Percentiles rank a stretch among this genome's conserved stretches.
Conservation (phyloP, 2,797 vertebrate genomes). For the Emys orbicularis region DNA sequence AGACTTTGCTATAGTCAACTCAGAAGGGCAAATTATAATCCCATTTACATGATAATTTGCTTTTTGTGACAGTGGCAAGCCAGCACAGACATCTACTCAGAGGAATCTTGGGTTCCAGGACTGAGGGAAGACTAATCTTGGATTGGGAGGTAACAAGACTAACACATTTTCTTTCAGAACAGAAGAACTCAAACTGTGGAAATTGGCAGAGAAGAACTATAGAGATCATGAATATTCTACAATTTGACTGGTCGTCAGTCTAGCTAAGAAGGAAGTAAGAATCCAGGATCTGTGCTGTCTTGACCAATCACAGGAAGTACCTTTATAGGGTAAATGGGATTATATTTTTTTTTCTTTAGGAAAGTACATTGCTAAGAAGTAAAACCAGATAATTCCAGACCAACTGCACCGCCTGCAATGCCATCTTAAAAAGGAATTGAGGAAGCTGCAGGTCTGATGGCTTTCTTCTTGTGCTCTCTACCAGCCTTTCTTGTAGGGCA, state of each 20-base stretch:
- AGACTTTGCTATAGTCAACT: not conserved
- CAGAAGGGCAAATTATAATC: not conserved
- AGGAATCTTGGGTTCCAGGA: not conserved
- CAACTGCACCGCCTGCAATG: not conserved
- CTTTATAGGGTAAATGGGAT: not conserved
- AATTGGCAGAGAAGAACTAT: not conserved
- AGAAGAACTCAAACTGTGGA: not conserved
- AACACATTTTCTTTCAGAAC: not conserved
- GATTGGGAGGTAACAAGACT: not conserved
- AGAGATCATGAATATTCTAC: not conserved
- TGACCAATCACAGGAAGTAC: not conserved
- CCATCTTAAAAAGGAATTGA: not conserved
- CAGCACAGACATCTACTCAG: not conserved
- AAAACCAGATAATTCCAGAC: not conserved
- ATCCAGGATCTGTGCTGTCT: not conserved
- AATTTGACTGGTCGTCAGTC: not conserved
- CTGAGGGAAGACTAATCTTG: conserved; percentile 39
- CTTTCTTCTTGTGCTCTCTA: not conserved
- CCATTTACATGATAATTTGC: conserved; percentile 31
- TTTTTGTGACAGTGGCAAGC: conserved; percentile 14
- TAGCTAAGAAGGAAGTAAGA: not conserved
- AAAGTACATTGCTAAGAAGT: not conserved
- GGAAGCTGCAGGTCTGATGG: not conserved
- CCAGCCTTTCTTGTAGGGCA: not conserved
- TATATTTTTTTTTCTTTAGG: not conserved